phyloP scores from a whole-genome alignment of 2,888 invertebrate species.

The Antheraea yamamai region DNA sequence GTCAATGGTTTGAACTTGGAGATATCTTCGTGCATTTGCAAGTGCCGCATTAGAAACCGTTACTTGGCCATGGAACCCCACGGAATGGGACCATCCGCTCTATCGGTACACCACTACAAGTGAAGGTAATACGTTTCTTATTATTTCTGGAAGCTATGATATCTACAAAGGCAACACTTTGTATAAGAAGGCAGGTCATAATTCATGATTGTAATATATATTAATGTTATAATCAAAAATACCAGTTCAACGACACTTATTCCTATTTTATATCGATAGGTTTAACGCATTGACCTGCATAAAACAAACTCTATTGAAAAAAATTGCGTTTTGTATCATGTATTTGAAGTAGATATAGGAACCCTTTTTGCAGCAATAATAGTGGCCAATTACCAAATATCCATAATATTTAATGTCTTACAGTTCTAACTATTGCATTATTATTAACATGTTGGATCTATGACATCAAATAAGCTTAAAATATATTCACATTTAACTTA shows the following conservation, averaged over 20 bases:
- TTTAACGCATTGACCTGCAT: neutral
- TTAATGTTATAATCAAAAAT: no score
- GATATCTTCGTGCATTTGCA: slow-evolving; percentile 48
- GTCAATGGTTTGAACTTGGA: slow-evolving; percentile 31
- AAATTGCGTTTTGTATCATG: neutral
- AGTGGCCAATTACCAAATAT: neutral
- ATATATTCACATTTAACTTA: neutral
- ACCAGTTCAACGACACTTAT: neutral
- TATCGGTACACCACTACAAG: slow-evolving; percentile 57
- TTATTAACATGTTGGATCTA: neutral
- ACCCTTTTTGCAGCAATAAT: neutral
- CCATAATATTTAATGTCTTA: neutral
- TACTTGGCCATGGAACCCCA: slow-evolving; percentile 38
- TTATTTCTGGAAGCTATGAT: slow-evolving; percentile 46
- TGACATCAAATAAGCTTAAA: neutral
- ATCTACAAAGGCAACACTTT: slow-evolving; percentile 31
- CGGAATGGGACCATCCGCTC: slow-evolving; percentile 75
- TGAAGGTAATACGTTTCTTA: slow-evolving; percentile 39
- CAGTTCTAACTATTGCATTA: neutral
- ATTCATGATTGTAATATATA: no score
- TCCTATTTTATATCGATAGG: neutral
- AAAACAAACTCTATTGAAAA: neutral
- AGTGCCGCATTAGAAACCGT: slow-evolving; percentile 62
- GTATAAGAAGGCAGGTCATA: neutral
- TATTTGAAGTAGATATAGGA: neutral